Percentiles rank a stretch among this genome's conserved stretches.
phyloP scores from a whole-genome alignment of 2,797 vertebrate genomes.

The Gymnoscopelus braueri region DNA sequence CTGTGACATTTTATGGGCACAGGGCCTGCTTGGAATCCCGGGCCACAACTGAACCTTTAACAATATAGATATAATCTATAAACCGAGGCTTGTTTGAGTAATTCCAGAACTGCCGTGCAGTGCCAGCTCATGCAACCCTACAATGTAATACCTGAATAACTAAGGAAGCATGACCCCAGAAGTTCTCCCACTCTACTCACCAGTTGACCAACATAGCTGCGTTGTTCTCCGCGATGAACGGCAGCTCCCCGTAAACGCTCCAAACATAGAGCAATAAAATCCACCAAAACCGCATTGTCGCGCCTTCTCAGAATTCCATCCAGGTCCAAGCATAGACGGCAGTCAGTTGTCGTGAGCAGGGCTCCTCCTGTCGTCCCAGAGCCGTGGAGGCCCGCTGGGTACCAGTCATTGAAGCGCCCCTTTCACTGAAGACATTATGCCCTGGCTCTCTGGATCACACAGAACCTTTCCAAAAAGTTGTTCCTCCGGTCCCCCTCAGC shows the following conservation, averaged over 20 bases:
- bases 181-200: conserved; percentile 80
- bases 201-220: conserved; percentile 95
- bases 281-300: conserved; percentile 85
- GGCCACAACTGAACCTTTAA: too few relatives aligned
- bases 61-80: too few relatives aligned
- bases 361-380: conserved; percentile 54
- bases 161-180: not conserved
- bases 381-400: conserved; percentile 56
- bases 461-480: conserved; percentile 34
- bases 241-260: conserved; percentile 88
- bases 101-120: too few relatives aligned
- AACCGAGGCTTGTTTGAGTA: too few relatives aligned
- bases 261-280: conserved; percentile 85
- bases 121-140: not conserved
- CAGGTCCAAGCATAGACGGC: conserved; percentile 54
- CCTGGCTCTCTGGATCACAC: conserved; percentile 35
- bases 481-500: conserved; percentile 51
- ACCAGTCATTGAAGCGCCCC: conserved; percentile 60
- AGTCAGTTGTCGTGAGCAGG: conserved; percentile 63
- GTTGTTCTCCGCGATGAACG: conserved; percentile 92
- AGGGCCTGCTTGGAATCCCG: too few relatives aligned
- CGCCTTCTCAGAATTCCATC: conserved; percentile 60
- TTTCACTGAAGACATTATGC: conserved; percentile 65
- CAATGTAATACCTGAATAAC: not conserved
- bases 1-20: too few relatives aligned